Percentiles rank a stretch among this genome's conserved stretches.
Evolutionary conservation across 2,888 invertebrate species (phyloP).

Genomic region (Eupithecia dodoneata): DNA sequence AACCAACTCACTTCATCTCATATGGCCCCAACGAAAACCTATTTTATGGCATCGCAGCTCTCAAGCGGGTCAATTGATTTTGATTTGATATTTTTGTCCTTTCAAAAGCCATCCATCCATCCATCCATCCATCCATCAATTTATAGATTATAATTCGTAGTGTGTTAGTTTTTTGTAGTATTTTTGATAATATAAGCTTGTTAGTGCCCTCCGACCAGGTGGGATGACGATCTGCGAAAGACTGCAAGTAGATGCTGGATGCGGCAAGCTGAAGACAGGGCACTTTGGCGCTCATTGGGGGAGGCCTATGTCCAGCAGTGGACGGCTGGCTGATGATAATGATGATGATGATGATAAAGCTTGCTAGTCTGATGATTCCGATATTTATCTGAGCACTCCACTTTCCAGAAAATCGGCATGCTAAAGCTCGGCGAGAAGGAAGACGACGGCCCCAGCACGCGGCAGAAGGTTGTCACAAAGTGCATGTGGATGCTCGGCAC

Average conservation of each 20-base stretch:
- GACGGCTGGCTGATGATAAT: no score
- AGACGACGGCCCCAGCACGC: slow-evolving; percentile 79
- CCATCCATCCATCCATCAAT: no score
- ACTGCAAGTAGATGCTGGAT: no score
- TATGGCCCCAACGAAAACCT: not conserved
- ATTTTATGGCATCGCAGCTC: not conserved
- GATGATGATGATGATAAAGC: not conserved
- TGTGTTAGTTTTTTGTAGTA: not conserved
- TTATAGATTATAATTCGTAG: not conserved
- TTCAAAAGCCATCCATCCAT: no score
- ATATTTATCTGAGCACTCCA: not conserved
- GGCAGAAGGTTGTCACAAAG: slow-evolving; percentile 86
- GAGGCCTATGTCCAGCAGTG: no score
- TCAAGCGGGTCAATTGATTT: not conserved
- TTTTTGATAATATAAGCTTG: no score
- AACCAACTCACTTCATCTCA: no score
- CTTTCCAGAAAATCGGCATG: slow-evolving; percentile 86
- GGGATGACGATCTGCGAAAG: no score
- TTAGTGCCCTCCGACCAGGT: no score
- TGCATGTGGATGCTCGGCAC: slow-evolving; percentile 90
- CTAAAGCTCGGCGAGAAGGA: slow-evolving; percentile 85
- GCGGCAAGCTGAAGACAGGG: no score
- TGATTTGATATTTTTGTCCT: not conserved
- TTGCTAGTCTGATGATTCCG: not conserved
- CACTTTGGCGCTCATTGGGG: no score